Base-by-base conservation (phyloP, 2,888 invertebrate species). In the Agonum fuliginosum region DNA sequence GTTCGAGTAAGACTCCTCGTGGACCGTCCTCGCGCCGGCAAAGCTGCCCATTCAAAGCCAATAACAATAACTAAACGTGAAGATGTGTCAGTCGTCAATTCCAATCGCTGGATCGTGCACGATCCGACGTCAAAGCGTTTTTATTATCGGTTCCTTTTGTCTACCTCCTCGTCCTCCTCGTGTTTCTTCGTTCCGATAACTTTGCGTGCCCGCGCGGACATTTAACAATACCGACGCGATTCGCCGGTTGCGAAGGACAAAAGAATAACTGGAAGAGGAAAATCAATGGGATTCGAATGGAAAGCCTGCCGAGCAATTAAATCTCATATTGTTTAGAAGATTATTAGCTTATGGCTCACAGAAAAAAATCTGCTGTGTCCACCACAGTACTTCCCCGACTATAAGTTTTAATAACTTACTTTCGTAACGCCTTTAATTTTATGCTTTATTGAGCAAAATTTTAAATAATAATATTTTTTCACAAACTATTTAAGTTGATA, bases 11-110 rank as follows among this genome's bases (percentile, higher is more conserved):
- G 41, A 6, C 3, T 46, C 37, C 46, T 46, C 46, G 10, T 17
- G 46, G 46, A 46, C 46, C 17, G n/a, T 24, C 54, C 22, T 27
- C 43, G 22, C 34, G 22, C 24, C 62, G 22, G 27, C 54, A 41
- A 22, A 10, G 62, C 22, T 62, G 65, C 27, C 75, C 27, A 67
- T 67, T 67, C 70, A 54, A 58, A 69, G 30, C 37, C 77, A 77
- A 77, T 77, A 77, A 77, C 70, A 77, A 77, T 77, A 77, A 77
- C 77, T 77, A 77, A 54, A 69, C 48, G 51, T 65, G 48, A 69
- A 77, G 77, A 77, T 76, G 69, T 77, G 77, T 77, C 77, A 77
- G 69, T 77, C 76, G 76, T 77, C 76, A 77, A 77, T 77, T 70
- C 51, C 54, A 67, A 48, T 65, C 48, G 22, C 43, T 58, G 72